Evolutionary conservation across 2,797 vertebrate genomes (phyloP).

Genomic region (Gambelia wislizenii): DNA sequence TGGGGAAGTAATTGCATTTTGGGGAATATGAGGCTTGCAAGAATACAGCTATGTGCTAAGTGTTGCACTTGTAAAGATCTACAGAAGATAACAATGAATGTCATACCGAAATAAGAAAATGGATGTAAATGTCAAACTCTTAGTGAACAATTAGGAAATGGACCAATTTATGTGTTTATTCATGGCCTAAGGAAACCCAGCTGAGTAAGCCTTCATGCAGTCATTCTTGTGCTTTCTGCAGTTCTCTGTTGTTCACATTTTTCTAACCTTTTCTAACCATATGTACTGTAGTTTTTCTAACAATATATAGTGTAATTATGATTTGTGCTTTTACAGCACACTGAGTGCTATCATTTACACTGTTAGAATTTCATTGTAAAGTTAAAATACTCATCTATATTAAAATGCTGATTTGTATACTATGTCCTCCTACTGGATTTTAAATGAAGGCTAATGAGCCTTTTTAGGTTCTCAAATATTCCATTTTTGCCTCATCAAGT

Average conservation of each 20-base stretch:
- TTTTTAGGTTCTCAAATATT: background rate
- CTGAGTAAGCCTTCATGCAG: background rate
- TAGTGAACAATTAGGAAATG: background rate
- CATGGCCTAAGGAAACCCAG: slow-evolving; percentile 1
- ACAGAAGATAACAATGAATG: background rate
- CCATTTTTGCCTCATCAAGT: slow-evolving; percentile 12
- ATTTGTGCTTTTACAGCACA: slow-evolving; percentile 24
- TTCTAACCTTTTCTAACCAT: slow-evolving; percentile 4
- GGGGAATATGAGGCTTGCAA: background rate
- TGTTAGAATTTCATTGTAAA: slow-evolving; percentile 34
- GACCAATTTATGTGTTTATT: background rate
- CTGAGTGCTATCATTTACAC: slow-evolving; percentile 24
- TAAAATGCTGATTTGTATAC: slow-evolving; percentile 19
- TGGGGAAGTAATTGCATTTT: background rate
- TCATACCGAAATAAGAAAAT: slow-evolving; percentile 12
- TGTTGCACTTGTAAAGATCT: background rate
- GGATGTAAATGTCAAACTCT: background rate
- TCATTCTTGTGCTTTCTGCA: background rate
- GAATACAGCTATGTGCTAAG: background rate
- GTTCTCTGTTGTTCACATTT: slow-evolving; percentile 2
- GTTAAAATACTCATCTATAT: slow-evolving; percentile 32
- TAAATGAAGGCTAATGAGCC: slow-evolving; percentile 16
- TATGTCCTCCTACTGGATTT: slow-evolving; percentile 18
- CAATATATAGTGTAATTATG: slow-evolving; percentile 1
- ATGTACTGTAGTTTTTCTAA: background rate